Percentiles rank a stretch among this genome's conserved stretches.
phyloP scores from a whole-genome alignment of 2,113 vertebrate species.

The Neotragus pygmaeus region DNA sequence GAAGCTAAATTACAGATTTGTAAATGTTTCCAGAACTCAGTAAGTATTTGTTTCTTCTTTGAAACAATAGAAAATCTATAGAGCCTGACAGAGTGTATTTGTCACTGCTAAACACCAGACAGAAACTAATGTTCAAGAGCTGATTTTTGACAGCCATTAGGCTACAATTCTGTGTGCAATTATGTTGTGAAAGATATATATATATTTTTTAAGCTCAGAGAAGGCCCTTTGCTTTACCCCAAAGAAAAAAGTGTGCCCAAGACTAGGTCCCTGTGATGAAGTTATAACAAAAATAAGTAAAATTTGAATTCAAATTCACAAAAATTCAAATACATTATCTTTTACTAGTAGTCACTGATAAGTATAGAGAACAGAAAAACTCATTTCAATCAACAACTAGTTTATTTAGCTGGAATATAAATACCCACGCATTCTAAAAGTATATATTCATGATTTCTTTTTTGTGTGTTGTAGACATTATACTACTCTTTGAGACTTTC shows the following conservation, averaged over 20 bases:
- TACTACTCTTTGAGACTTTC: not conserved
- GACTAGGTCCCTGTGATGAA: not conserved
- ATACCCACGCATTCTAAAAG: not conserved
- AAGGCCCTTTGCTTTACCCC: not conserved
- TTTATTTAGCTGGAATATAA: conserved; percentile 12
- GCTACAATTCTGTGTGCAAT: not conserved
- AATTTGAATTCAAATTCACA: not conserved
- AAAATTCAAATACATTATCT: not conserved
- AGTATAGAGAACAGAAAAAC: not conserved
- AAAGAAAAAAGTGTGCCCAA: not conserved
- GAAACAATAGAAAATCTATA: not conserved
- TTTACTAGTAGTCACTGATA: not conserved
- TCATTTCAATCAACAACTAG: not conserved
- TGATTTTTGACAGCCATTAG: not conserved
- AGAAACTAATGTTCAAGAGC: not conserved
- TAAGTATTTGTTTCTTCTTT: not conserved
- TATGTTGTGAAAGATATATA: not conserved
- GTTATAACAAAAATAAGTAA: not conserved
- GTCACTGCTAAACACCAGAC: not conserved
- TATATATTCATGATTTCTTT: not conserved
- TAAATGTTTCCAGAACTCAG: conserved; percentile 7
- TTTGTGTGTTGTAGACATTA: not conserved
- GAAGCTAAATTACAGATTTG: not conserved
- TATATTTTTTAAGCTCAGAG: not conserved
- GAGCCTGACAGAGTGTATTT: not conserved